A percentile compares a stretch with the other conserved stretches of the same genome.
These are phyloP conservation scores for Timema cristinae DNA, from an alignment of 2,888 invertebrate species.

Conservation along the genomic window DNA sequence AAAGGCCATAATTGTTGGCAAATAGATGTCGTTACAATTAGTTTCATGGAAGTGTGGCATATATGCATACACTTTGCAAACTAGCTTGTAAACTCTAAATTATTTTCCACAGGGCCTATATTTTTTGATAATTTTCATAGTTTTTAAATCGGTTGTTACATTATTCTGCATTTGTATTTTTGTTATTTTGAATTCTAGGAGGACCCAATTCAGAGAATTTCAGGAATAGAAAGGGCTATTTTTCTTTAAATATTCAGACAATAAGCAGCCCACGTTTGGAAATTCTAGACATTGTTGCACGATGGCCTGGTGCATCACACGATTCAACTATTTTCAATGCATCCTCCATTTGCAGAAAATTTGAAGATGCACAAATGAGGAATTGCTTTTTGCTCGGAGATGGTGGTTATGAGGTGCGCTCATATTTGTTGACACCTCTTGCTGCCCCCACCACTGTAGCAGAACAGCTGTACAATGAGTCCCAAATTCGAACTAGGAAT, in stretches of 20 bases:
- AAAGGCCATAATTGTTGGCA: neutral
- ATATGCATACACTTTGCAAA: no score
- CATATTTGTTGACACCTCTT: constrained; percentile 35
- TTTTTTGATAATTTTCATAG: no score
- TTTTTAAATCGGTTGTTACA: neutral
- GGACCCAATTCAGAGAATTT: constrained; percentile 22
- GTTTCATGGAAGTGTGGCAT: neutral
- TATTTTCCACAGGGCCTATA: no score
- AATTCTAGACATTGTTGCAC: constrained; percentile 35
- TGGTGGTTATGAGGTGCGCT: constrained; percentile 30
- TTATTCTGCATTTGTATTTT: neutral
- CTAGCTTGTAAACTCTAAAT: no score
- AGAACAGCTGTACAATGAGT: constrained; percentile 32
- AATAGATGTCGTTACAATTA: neutral
- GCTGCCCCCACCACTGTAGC: constrained; percentile 26
- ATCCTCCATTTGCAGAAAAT: constrained; percentile 28
- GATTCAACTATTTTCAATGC: constrained; percentile 36
- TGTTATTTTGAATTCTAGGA: constrained; percentile 1
- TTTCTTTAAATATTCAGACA: constrained; percentile 27
- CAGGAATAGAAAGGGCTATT: constrained; percentile 25
- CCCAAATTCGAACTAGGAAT: constrained; percentile 35
- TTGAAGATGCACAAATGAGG: constrained; percentile 30
- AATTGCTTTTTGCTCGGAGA: constrained; percentile 35
- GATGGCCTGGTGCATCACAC: constrained; percentile 38
- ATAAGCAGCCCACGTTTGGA: constrained; percentile 29